Percentiles rank a stretch among this genome's conserved stretches.
phyloP scores from a whole-genome alignment of 1,140 invertebrate species.

The Armadillidium nasatum region DNA sequence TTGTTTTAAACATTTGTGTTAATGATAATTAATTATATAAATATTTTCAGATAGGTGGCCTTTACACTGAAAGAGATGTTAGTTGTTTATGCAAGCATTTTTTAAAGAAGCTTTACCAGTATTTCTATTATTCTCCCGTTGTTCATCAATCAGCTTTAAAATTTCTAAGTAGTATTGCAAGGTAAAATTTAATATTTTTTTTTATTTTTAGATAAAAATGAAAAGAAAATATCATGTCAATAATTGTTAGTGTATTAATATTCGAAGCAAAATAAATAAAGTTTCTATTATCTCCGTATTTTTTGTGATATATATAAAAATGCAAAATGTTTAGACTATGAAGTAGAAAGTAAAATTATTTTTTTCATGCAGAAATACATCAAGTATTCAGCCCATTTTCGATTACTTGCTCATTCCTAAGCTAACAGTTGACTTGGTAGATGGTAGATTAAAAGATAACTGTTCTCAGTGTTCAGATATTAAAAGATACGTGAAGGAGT shows the following conservation, averaged over 20 bases:
- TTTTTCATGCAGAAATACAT: neutral
- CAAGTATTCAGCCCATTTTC: neutral
- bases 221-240: no score
- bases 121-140: neutral
- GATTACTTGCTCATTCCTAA: neutral
- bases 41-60: no score
- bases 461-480: neutral
- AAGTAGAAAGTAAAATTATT: neutral
- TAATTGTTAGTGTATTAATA: no score
- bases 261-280: no score
- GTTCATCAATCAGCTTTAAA: neutral
- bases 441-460: neutral
- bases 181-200: neutral
- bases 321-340: no score
- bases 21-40: no score
- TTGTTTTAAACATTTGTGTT: no score
- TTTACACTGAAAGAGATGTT: neutral
- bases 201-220: no score
- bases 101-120: neutral
- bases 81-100: neutral
- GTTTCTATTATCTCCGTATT: no score
- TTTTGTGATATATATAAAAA: no score
- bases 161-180: neutral
- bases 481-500: neutral
- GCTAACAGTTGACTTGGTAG: neutral